phyloP scores from a whole-genome alignment of 37 sponge, comb jelly and placozoan genomes.

The Aplysina aerophoba region DNA sequence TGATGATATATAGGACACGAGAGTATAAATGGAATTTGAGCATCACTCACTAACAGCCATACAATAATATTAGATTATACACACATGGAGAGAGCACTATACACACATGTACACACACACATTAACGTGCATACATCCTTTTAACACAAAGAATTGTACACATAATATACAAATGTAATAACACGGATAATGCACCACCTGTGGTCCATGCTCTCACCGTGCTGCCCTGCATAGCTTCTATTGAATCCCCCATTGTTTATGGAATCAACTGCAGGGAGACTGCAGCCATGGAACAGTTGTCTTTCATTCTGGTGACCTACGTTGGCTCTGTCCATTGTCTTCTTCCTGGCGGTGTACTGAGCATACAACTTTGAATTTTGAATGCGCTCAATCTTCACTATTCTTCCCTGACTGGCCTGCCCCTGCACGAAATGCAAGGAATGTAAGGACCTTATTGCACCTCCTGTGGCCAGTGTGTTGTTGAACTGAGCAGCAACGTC shows the following conservation, averaged over 20 bases:
- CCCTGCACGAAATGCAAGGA: not conserved
- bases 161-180: no score
- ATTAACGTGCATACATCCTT: not conserved
- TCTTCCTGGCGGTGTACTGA: constrained; percentile 40
- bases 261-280: constrained; percentile 3
- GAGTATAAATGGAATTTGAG: no score
- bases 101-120: not conserved
- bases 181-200: no score
- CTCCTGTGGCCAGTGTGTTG: not conserved
- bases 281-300: constrained; percentile 36
- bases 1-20: not conserved
- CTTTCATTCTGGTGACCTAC: constrained; percentile 19
- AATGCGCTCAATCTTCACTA: constrained; percentile 39
- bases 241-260: constrained; percentile 43
- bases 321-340: constrained; percentile 8
- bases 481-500: constrained; percentile 16
- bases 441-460: no score
- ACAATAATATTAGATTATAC: no score
- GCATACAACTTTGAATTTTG: constrained; percentile 36
- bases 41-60: no score
- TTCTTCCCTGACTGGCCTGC: not conserved
- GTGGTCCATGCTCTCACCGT: constrained; percentile 46
- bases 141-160: no score
- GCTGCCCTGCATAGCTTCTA: constrained; percentile 31
- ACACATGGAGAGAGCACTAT: not conserved